These are phyloP conservation scores for Mythimna vitellina DNA, from an alignment of 2,888 invertebrate genomes.

Conservation along the genomic window DNA sequence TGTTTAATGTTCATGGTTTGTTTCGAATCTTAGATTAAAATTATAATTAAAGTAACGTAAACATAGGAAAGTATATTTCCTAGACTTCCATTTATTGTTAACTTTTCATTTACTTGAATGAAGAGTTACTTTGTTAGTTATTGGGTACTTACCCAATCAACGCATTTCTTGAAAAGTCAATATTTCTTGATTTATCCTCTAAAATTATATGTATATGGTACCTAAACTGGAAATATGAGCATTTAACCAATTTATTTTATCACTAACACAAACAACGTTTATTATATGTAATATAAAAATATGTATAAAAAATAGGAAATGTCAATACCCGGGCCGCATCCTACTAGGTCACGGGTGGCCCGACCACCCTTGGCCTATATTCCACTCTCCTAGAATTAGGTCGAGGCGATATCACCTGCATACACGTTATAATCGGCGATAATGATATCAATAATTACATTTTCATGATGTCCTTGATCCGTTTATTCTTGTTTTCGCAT, in stretches of 20 bases:
- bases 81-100: background rate
- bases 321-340: constrained; percentile 52
- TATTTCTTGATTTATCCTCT: background rate
- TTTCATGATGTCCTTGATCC: constrained; percentile 67
- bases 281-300: constrained; percentile 14
- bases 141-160: background rate
- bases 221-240: background rate
- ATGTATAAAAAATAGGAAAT: constrained; percentile 41
- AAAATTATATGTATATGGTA: too few relatives aligned
- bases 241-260: background rate
- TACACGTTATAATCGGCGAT: constrained; percentile 65
- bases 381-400: constrained; percentile 71
- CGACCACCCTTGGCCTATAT: constrained; percentile 81
- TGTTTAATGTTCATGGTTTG: constrained; percentile 37
- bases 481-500: constrained; percentile 53
- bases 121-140: too few relatives aligned
- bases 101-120: background rate
- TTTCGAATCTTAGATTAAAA: constrained; percentile 40
- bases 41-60: constrained; percentile 23
- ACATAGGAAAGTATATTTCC: background rate
- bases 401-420: constrained; percentile 70
- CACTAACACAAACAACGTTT: background rate
- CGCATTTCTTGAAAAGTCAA: background rate
- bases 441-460: constrained; percentile 69
- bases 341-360: constrained; percentile 69